Base-by-base conservation (phyloP, 2,797 vertebrate species). In the Microhierax caerulescens region DNA sequence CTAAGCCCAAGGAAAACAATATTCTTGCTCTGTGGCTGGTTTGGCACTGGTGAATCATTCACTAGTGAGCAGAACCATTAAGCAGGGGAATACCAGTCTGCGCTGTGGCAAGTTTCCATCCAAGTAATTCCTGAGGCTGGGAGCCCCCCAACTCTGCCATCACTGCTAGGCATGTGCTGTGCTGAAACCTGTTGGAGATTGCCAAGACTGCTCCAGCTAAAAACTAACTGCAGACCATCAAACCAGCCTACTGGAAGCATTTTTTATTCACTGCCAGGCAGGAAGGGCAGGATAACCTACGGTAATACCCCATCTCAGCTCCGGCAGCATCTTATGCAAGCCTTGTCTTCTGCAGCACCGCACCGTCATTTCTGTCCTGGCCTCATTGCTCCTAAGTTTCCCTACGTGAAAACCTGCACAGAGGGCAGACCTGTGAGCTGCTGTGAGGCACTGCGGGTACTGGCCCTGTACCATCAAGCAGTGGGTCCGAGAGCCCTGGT, bases 371-470 rank as follows among this genome's bases (percentile, higher is more conserved):
- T 48, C 51, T 63, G 37, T 22, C 39, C 64, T 43, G 65, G 47
- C 8, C 60, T 59, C 30, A 10, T 0, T 78, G 74, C 13, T 92
- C 64, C 64, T 76, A 2, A 34, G 25, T 54, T 65, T 75, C n/a
- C 21, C 39, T 27, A 36, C 2, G 1, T 7, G 24, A 56, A 76
- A 41, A 39, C 53, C 11, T 3, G 1, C 22, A 4, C 0, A 43
- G 36, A 76, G 25, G 41, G 12, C 1, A 69, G 56, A 73, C 12
- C n/a, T 45, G 12, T n/a, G n/a, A 90, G 37, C 4, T 34, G 54
- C 51, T 7, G 4, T 19, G 9, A 80, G 65, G 48, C 51, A 80
- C 34, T 15, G 21, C 0, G 6, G 39, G 23, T 30, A 4, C 39
- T 23, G 41, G 48, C 36, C 54, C 48, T 2, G 1, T 23, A 13